Evolutionary conservation across 2,797 vertebrate genomes (phyloP).

Genomic region (Lagocephalus sceleratus): DNA sequence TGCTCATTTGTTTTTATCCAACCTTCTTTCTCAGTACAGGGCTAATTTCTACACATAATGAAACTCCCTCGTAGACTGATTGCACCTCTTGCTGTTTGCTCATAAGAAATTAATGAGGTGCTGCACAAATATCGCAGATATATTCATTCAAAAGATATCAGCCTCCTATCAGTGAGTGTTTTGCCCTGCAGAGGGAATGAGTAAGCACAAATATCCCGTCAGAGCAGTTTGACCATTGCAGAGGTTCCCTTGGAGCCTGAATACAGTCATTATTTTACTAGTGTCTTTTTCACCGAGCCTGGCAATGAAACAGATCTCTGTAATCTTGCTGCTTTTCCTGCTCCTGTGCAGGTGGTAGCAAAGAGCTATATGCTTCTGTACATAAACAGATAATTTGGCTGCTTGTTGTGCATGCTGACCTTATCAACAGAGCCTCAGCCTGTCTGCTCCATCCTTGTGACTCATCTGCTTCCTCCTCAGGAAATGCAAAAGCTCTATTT

Average conservation of each 20-base stretch:
- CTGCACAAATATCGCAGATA: constrained; percentile 49
- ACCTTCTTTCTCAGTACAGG: constrained; percentile 46
- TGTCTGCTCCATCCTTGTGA: constrained; percentile 62
- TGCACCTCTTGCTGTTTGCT: constrained; percentile 58
- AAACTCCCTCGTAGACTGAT: constrained; percentile 44
- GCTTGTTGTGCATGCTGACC: constrained; percentile 73
- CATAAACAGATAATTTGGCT: constrained; percentile 74
- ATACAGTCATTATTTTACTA: constrained; percentile 18
- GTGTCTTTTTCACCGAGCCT: constrained; percentile 30
- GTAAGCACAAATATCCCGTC: constrained; percentile 36
- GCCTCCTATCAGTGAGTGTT: constrained; percentile 46
- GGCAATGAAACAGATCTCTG: constrained; percentile 24
- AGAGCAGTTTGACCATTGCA: constrained; percentile 35
- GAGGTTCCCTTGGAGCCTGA: constrained; percentile 29
- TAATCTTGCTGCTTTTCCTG: constrained; percentile 20
- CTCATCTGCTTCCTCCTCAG: constrained; percentile 47
- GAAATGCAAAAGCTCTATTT: constrained; percentile 54
- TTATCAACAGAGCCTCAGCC: constrained; percentile 68
- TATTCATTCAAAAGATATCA: constrained; percentile 50
- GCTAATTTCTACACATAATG: constrained; percentile 59
- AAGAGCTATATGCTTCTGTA: constrained; percentile 21
- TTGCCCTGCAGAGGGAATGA: constrained; percentile 45
- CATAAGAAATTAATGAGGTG: constrained; percentile 57
- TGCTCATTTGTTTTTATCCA: constrained; percentile 47
- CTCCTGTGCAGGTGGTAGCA: constrained; percentile 24